Evolutionary conservation across 2,113 vertebrate genomes (phyloP), one percentile per base, ranked within the genome.

Genomic region (Hippocampus guttulatus): DNA sequence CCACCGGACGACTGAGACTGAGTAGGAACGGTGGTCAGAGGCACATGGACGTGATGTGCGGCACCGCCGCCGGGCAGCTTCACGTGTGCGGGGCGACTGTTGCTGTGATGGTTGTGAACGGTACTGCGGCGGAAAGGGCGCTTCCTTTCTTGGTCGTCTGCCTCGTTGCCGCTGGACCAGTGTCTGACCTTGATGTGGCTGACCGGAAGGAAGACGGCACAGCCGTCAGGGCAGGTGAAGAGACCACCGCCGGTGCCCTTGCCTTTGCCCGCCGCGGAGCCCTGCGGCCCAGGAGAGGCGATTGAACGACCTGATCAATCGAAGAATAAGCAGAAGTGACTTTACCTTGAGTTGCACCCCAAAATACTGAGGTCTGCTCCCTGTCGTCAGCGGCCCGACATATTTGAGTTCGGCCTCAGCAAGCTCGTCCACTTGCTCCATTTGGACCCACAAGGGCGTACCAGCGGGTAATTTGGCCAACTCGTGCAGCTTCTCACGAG

Each of bases 271-370:
- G 0, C 77, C 0, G 88, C 84, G 25, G 88, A 80, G 6, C 89
- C 89, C 88, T 89, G 66, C 30, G 69, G 8, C 27, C 55, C 9
- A 61, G 14, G 18, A 62, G 60, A 0, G 33, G 2, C 33, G 33
- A 62, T 8, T 30, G 25, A 18, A 62, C 33, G 14, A 62, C 12
- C 33, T 27, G 15, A 64, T 18, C 38, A 16, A 40, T 12, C 20
- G 18, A 51, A 64, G 11, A 33, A 2, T 8, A 33, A 16, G 1
- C 27, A 5, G 55, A 30, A 16, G 12, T 25, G 25, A 33, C 9
- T 60, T 76, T 70, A 92, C 92, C 85, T 92, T 91, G 9, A 95
- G 88, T 67, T 94, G 88, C 0, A 94, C 90, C 1, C 94, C 94
- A 61, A 93, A 94, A 51, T 83, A 80, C 72, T 93, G 78, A 0